Percentiles rank a stretch among this genome's conserved stretches.
These are phyloP conservation scores for Ifrita kowaldi DNA, from an alignment of 2,113 vertebrate species.

Conservation along the genomic window DNA sequence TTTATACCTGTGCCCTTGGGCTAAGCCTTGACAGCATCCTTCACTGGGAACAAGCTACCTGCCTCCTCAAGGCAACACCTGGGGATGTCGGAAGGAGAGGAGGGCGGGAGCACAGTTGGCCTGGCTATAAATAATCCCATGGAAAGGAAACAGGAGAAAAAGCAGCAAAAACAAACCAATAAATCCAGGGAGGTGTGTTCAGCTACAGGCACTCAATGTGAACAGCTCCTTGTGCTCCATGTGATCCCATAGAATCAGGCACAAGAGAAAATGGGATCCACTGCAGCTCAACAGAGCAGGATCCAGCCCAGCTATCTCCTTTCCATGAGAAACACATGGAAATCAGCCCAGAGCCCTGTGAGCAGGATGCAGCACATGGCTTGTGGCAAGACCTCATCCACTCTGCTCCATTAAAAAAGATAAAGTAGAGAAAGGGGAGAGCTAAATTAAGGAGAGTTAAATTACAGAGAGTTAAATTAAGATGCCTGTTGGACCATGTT, in stretches of 20 bases:
- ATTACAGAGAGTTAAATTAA: not conserved
- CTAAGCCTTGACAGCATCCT: slow-evolving; percentile 7
- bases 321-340: not conserved
- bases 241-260: not conserved
- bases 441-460: not conserved
- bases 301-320: not conserved
- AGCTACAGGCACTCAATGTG: rapidly evolving
- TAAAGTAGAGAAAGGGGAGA: not conserved
- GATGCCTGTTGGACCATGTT: not conserved
- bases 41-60: not conserved
- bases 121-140: not conserved
- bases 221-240: not conserved
- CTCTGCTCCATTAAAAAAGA: not conserved
- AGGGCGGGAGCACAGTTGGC: not conserved
- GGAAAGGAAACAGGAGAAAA: not conserved
- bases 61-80: not conserved
- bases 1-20: slow-evolving; percentile 22
- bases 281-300: rapidly evolving
- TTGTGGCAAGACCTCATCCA: not conserved
- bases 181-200: not conserved
- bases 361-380: rapidly evolving
- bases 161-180: not conserved
- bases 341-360: not conserved
- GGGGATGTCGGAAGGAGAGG: not conserved
- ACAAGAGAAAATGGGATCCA: not conserved